Percentiles rank a stretch among this genome's conserved stretches.
phyloP scores from a whole-genome alignment of 2,888 invertebrate species.

The Prenolepis imparis region DNA sequence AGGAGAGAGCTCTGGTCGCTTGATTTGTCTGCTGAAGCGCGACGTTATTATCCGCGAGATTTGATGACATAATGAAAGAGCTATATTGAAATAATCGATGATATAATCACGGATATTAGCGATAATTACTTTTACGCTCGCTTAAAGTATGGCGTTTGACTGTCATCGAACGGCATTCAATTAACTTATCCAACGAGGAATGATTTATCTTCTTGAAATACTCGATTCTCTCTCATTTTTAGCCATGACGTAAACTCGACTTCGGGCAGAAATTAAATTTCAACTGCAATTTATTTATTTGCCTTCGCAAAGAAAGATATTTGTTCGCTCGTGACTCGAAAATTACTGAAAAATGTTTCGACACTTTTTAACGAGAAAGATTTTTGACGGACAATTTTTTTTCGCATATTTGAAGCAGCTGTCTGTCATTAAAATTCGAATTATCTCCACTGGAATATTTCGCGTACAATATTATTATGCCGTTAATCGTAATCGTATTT shows the following conservation, averaged over 20 bases:
- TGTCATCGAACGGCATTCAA: constrained; percentile 42
- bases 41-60: constrained; percentile 41
- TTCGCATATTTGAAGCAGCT: too few relatives aligned
- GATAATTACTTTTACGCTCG: constrained; percentile 47
- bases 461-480: neutral
- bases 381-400: neutral
- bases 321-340: neutral
- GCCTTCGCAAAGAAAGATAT: neutral
- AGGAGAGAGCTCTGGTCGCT: neutral
- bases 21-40: constrained; percentile 43
- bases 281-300: constrained; percentile 9
- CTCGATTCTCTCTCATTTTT: constrained; percentile 33
- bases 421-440: neutral
- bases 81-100: constrained; percentile 49
- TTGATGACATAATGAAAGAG: constrained; percentile 56
- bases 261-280: constrained; percentile 16
- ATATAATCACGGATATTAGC: constrained; percentile 38
- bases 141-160: constrained; percentile 35
- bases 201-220: constrained; percentile 49
- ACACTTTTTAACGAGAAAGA: neutral
- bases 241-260: constrained; percentile 33
- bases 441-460: neutral
- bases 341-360: neutral
- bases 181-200: constrained; percentile 39
- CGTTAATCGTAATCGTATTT: constrained; percentile 27